These are phyloP conservation scores for Manduca sexta DNA, from an alignment of 1,140 invertebrate genomes.

Conservation along the genomic window DNA sequence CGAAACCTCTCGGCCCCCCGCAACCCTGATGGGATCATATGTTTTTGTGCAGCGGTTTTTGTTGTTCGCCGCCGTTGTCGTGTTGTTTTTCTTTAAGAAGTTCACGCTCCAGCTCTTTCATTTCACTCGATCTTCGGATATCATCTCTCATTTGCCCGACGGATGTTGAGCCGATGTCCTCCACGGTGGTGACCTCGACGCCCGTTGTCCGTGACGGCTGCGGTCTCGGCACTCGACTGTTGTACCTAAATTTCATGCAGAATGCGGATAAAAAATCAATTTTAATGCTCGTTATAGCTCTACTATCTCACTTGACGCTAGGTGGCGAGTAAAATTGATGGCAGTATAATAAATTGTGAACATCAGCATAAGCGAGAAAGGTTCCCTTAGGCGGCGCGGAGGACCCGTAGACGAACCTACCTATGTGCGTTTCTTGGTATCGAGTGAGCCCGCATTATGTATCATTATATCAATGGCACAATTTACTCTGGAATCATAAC, in stretches of 20 bases:
- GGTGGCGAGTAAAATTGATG: no score
- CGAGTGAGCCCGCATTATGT: conserved; percentile 55
- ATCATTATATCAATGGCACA: conserved; percentile 65
- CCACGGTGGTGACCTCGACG: background rate
- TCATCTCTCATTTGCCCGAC: conserved; percentile 42
- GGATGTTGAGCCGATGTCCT: conserved; percentile 17
- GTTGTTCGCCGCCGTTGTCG: conserved; percentile 64
- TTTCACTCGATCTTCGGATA: conserved; percentile 55
- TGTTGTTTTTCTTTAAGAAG: conserved; percentile 56
- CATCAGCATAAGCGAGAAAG: no score
- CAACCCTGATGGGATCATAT: conserved; percentile 68
- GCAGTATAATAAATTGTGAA: no score
- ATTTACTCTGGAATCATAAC: conserved; percentile 51
- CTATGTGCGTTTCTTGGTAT: conserved; percentile 28
- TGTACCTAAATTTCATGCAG: no score
- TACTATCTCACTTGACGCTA: no score
- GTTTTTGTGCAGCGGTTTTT: conserved; percentile 73
- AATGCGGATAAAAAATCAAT: no score
- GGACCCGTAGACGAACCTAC: no score
- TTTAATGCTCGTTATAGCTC: no score
- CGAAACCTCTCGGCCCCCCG: conserved; percentile 24
- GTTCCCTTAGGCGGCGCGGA: no score
- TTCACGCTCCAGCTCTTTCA: conserved; percentile 67
- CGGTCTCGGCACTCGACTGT: no score
- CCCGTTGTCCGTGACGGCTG: no score